Base-by-base conservation (phyloP, 2,797 vertebrate genomes). In the Mus spretus region DNA sequence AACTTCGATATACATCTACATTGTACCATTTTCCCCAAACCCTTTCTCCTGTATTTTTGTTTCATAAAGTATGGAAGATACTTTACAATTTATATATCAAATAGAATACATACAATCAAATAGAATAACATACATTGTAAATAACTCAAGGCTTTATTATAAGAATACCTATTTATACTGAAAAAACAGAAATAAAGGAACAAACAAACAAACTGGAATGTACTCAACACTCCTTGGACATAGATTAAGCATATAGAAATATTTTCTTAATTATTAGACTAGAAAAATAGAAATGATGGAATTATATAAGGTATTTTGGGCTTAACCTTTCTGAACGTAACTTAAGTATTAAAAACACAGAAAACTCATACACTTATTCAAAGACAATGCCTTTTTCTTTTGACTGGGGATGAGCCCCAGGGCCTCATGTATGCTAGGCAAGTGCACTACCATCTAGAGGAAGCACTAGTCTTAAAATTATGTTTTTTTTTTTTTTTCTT, bases 221-320 rank as follows among this genome's bases (percentile, higher is more conserved):
- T 92, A 93, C 74, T 65, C 22, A 77, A 92, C 2, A 63, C 2
- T 57, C 86, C 31, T n/a, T 0, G 77, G 19, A 12, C 53, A 22
- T 67, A 81, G 67, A 70, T 72, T 72, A 96, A 26, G 28, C 44
- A 93, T 74, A 95, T 20, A 75, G 15, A 70, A 89, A 93, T 79
- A 75, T 31, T 96, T 89, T 93, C 37, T 44, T 81, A 97, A 94
- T 63, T 92, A 95, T 63, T 84, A 47, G 22, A 79, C 28, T 95
- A 89, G 85, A 93, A 97, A 95, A 94, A 90, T 94, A 93, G 74
- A 84, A 96, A 96, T 75, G 26, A 79, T 83, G 61, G 91, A 96
- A 91, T 84, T 95, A 78, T 1, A 70, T 89, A 61, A 79, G 77
- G 96, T 87, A 94, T 90, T 96, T 92, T 96, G 50, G 91, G 44